A percentile compares a stretch with the other conserved stretches of the same genome.
phyloP scores from a whole-genome alignment of 2,113 vertebrate genomes.

The Balaenoptera acutorostrata region DNA sequence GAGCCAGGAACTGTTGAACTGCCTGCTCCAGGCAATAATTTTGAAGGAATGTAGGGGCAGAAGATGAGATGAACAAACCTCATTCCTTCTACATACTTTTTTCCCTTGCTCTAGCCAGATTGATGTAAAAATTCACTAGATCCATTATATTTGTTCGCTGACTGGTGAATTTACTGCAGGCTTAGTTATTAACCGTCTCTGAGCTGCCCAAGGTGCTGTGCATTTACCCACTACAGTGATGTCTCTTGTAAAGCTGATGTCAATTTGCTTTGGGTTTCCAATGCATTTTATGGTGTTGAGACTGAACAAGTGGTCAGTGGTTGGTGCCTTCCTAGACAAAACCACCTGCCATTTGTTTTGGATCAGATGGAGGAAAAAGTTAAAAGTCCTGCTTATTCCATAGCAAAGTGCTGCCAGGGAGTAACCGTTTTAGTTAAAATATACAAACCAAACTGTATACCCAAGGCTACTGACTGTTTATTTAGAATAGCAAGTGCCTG shows the following conservation, averaged over 20 bases:
- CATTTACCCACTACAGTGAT: background rate
- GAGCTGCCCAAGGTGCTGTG: background rate
- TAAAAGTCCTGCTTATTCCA: background rate
- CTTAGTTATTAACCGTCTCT: background rate
- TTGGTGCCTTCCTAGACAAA: background rate
- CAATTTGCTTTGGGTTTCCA: background rate
- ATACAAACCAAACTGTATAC: background rate
- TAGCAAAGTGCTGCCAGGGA: background rate
- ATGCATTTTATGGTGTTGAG: background rate
- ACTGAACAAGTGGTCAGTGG: background rate
- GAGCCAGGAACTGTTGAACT: background rate
- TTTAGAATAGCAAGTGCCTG: background rate
- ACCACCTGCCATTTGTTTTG: background rate
- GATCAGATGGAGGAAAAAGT: background rate
- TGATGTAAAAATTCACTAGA: background rate
- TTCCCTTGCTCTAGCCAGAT: background rate
- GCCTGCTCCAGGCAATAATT: background rate
- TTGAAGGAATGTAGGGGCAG: background rate
- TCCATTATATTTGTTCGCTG: background rate
- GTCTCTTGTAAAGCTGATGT: background rate
- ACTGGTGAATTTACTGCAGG: background rate
- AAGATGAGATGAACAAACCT: background rate
- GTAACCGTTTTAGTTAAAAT: background rate
- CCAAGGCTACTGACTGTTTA: background rate
- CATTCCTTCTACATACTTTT: background rate